Conservation (phyloP, 2,888 invertebrate species). For the Therioaphis trifolii region DNA sequence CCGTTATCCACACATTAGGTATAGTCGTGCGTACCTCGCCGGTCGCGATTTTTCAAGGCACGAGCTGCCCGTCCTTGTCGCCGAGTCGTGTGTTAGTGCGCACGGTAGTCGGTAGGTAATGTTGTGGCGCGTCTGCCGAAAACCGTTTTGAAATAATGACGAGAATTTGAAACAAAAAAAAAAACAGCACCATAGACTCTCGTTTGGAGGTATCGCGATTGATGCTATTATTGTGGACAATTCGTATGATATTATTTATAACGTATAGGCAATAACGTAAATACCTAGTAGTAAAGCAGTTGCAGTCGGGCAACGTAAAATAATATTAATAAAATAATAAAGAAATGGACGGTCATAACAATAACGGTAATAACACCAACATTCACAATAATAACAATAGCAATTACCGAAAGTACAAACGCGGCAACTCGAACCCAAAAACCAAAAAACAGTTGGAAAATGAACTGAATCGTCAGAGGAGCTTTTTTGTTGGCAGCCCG, state of each 20-base stretch:
- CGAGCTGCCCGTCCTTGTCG: too few species aligned
- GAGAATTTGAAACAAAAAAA: too few species aligned
- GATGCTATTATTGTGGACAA: neutral
- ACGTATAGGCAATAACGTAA: too few species aligned
- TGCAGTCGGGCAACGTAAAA: neutral
- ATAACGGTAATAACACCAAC: neutral
- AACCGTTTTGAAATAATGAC: neutral
- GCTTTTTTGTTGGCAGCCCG: conserved; percentile 38
- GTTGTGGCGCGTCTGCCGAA: too few species aligned
- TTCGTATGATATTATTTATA: neutral
- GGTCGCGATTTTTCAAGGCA: too few species aligned
- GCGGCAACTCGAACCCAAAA: conserved; percentile 31
- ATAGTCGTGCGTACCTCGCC: too few species aligned
- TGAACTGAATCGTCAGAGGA: conserved; percentile 51
- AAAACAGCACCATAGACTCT: too few species aligned
- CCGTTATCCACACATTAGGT: too few species aligned
- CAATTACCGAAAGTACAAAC: conserved; percentile 35
- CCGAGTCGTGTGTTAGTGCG: too few species aligned
- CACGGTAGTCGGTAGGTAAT: too few species aligned
- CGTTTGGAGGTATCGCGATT: too few species aligned
- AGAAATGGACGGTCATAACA: conserved; percentile 6
- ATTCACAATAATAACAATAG: neutral
- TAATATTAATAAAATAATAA: too few species aligned
- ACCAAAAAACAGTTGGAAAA: conserved; percentile 56
- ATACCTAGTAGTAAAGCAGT: neutral